phyloP scores from a whole-genome alignment of 2,888 invertebrate species.

The Abrostola triplasia region DNA sequence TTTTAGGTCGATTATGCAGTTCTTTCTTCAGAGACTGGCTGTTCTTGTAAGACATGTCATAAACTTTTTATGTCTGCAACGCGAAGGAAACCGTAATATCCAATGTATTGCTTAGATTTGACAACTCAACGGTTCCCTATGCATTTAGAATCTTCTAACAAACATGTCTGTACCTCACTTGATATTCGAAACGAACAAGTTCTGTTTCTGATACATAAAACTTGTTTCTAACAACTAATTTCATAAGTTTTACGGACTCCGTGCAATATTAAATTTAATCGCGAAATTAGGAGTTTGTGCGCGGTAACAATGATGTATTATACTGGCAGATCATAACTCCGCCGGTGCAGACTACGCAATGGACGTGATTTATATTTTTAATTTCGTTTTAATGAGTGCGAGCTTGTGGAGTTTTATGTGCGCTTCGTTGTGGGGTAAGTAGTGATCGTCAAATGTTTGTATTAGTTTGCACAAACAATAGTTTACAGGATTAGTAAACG shows the following conservation, averaged over 20 bases:
- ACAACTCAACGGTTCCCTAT: no score
- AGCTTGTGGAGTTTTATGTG: conserved; percentile 21
- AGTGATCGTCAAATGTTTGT: conserved; percentile 19
- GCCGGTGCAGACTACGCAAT: conserved; percentile 35
- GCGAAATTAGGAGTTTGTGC: conserved; percentile 48
- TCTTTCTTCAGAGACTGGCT: no score
- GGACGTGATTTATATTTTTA: conserved; percentile 55
- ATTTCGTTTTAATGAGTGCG: conserved; percentile 48
- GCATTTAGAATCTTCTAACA: no score
- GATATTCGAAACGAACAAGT: no score
- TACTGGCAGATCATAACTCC: conserved; percentile 41
- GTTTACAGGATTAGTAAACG: background rate
- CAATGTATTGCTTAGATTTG: no score
- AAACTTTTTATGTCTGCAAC: no score
- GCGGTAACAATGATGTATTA: conserved; percentile 52
- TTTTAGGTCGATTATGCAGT: no score
- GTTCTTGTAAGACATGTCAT: no score
- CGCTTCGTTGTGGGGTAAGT: conserved; percentile 35
- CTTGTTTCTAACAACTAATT: conserved; percentile 36
- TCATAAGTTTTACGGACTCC: conserved; percentile 28
- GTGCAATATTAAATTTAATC: conserved; percentile 58
- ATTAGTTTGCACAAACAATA: background rate
- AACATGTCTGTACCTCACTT: no score
- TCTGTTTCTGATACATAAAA: background rate
- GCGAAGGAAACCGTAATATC: no score